Evolutionary conservation across 2,888 invertebrate species (phyloP).

Genomic region (Idaea biselata): DNA sequence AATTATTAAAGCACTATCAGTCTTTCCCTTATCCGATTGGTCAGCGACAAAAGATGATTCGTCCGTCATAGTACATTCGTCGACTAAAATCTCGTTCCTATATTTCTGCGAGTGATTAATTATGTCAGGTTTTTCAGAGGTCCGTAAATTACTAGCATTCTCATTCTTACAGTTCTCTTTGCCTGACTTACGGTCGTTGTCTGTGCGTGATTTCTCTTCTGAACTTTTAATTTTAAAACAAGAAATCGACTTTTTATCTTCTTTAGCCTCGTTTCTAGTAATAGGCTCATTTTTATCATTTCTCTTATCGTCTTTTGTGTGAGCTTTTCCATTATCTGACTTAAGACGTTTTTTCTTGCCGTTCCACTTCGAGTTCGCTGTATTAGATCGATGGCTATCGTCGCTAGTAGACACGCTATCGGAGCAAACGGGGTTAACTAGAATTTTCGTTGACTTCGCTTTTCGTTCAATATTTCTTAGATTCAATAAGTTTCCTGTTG

Average conservation of each 20-base stretch:
- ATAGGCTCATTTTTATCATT: constrained; percentile 59
- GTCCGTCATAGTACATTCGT: constrained; percentile 61
- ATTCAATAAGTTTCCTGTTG: constrained; percentile 63
- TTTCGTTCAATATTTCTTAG: constrained; percentile 71
- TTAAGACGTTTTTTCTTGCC: constrained; percentile 74
- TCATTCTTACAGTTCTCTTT: constrained; percentile 71
- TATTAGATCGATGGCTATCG: constrained; percentile 66
- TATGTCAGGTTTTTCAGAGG: constrained; percentile 60
- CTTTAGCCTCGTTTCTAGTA: constrained; percentile 60
- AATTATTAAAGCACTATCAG: constrained; percentile 60
- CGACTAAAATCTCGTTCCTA: constrained; percentile 57
- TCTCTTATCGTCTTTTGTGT: constrained; percentile 47
- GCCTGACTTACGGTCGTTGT: constrained; percentile 61
- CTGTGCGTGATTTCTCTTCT: constrained; percentile 63
- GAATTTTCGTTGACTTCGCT: constrained; percentile 74
- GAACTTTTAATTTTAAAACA: constrained; percentile 76
- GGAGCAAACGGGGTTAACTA: constrained; percentile 73
- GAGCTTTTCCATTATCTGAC: constrained; percentile 45
- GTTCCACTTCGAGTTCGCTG: constrained; percentile 64
- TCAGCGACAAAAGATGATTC: constrained; percentile 47
- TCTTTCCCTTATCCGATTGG: constrained; percentile 58
- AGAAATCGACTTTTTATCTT: constrained; percentile 70
- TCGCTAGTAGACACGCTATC: constrained; percentile 67
- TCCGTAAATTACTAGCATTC: constrained; percentile 67
- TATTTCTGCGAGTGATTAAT: constrained; percentile 66